These are phyloP conservation scores for Hemicrepidius hirtus DNA, from an alignment of 2,888 invertebrate species.

Conservation along the genomic window DNA sequence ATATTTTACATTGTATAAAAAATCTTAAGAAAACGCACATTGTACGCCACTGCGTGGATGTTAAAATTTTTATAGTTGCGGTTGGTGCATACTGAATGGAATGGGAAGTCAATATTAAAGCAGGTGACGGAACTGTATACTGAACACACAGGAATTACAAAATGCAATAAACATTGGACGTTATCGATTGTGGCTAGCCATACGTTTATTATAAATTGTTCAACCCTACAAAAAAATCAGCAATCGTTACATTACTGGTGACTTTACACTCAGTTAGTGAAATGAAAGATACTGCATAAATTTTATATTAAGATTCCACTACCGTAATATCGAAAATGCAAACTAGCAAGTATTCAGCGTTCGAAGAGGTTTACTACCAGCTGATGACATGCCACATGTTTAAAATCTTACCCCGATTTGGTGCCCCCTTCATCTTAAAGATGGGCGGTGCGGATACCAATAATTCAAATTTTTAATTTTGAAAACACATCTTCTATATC, in stretches of 20 bases:
- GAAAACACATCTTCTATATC: conserved; percentile 51
- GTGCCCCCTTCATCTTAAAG: conserved; percentile 37
- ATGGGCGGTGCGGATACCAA: conserved; percentile 53
- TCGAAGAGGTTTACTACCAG: neutral
- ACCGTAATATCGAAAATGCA: too few relatives aligned
- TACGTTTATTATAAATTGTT: conserved; percentile 37
- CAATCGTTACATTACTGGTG: neutral
- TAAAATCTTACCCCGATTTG: conserved; percentile 40
- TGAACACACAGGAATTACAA: conserved; percentile 41
- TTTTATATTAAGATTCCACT: too few relatives aligned
- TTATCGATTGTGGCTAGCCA: conserved; percentile 41
- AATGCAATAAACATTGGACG: conserved; percentile 36
- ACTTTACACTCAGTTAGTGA: too few relatives aligned
- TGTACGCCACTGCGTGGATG: conserved; percentile 45
- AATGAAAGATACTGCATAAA: too few relatives aligned
- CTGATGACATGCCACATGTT: conserved; percentile 45
- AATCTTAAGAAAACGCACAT: too few relatives aligned
- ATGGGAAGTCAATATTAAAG: conserved; percentile 58
- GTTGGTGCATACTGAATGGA: conserved; percentile 56
- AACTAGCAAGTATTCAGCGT: too few relatives aligned
- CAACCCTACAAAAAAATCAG: neutral
- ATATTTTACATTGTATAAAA: too few relatives aligned
- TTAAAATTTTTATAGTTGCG: conserved; percentile 48
- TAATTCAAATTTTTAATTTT: conserved; percentile 57
- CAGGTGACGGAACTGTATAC: conserved; percentile 61